phyloP scores from a whole-genome alignment of 2,797 vertebrate genomes.

The Oreonectes daqikongensis region DNA sequence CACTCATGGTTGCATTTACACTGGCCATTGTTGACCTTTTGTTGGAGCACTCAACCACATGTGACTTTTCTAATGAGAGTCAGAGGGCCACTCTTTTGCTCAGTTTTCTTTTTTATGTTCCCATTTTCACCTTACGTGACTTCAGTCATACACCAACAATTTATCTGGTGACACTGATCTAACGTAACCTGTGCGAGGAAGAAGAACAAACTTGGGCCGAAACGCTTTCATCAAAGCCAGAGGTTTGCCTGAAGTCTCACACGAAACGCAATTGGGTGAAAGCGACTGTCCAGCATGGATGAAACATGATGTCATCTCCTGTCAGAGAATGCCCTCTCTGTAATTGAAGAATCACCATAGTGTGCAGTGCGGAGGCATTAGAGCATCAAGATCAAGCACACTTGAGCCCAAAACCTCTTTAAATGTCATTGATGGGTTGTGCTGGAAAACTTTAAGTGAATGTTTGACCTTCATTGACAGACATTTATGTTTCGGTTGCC shows the following conservation, averaged over 20 bases:
- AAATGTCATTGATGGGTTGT: conserved; percentile 33
- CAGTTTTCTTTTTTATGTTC: conserved; percentile 16
- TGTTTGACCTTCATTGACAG: not conserved
- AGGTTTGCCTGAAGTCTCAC: conserved; percentile 41
- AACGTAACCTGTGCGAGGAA: conserved; percentile 46
- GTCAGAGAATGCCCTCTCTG: conserved; percentile 38
- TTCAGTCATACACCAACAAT: conserved; percentile 43
- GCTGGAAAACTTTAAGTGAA: not conserved
- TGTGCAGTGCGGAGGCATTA: conserved; percentile 26
- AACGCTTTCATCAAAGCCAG: conserved; percentile 57
- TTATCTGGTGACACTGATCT: conserved; percentile 53
- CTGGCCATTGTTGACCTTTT: conserved; percentile 44
- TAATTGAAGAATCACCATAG: conserved; percentile 50
- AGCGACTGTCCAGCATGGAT: conserved; percentile 51
- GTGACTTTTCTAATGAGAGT: conserved; percentile 31
- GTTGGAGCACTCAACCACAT: conserved; percentile 38
- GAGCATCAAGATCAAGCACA: conserved; percentile 44
- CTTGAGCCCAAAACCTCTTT: conserved; percentile 15
- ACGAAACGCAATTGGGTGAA: conserved; percentile 47
- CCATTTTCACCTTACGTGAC: conserved; percentile 21
- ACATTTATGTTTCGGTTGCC: not conserved
- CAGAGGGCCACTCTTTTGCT: conserved; percentile 31
- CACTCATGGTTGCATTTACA: conserved; percentile 43
- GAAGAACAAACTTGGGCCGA: conserved; percentile 26
- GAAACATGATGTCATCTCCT: conserved; percentile 55